Evolutionary conservation across 2,888 invertebrate genomes (phyloP).

Genomic region (Muscina levida): DNA sequence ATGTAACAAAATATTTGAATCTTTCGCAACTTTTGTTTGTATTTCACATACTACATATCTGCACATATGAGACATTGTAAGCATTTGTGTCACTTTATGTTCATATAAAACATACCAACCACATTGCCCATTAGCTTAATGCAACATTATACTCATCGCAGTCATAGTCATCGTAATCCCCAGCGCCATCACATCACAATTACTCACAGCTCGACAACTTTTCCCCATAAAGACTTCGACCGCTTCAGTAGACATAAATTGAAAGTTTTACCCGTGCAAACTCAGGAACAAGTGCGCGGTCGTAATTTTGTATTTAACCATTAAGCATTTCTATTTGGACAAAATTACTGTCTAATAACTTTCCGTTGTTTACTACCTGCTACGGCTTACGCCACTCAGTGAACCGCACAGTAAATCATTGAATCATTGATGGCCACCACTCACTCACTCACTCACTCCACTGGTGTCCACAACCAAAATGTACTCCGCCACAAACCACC

Average conservation of each 20-base stretch:
- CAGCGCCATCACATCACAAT: conserved; percentile 27
- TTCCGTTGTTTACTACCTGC: conserved; percentile 32
- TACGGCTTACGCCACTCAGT: conserved; percentile 11
- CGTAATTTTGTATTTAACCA: conserved; percentile 13
- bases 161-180: conserved; percentile 11
- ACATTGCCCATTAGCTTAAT: conserved; percentile 45
- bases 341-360: conserved; percentile 46
- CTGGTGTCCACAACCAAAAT: conserved; percentile 17
- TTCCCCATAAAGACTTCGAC: conserved; percentile 34
- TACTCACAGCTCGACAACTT: conserved; percentile 15
- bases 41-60: no score
- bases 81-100: no score
- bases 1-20: no score
- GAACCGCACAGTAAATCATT: conserved; percentile 12
- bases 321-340: conserved; percentile 30
- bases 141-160: conserved; percentile 39
- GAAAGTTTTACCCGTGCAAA: conserved; percentile 50
- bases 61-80: no score
- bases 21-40: no score
- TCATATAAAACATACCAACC: neutral
- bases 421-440: conserved; percentile 18
- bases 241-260: conserved; percentile 47
- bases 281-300: conserved; percentile 2
- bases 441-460: conserved; percentile 22
- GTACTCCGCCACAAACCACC: conserved; percentile 34